Evolutionary conservation across 2,113 vertebrate species (phyloP), one percentile per base, ranked within the genome.

Genomic region (Datnioides undecimradiatus): DNA sequence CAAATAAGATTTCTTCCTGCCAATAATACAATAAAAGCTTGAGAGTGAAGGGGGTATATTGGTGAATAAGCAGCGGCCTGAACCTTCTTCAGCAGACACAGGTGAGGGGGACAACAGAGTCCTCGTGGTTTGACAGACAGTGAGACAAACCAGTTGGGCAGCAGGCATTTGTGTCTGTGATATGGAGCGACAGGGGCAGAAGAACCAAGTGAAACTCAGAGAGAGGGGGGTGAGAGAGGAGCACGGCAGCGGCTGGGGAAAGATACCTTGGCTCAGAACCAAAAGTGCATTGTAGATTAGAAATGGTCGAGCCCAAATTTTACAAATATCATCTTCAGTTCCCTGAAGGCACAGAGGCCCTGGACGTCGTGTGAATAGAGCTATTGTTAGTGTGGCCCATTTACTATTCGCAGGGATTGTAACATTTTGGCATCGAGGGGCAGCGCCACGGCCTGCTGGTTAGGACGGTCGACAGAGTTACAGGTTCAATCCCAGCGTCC

Each of bases 141-240:
- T 88, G 88, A 90, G 83, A 88, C 87, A 86, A 91, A 90, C 88
- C 80, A 88, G 82, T 86, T 75, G 73, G 87, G 86, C 86, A 88
- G 90, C 65, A 76, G 76, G 68, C 49, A 16, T 77, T 84, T 79
- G 70, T 84, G 75, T 74, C 31, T 31, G 64, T 76, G 76, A 90
- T 81, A 52, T 68, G 79, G 72, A 78, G 54, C 58, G 80, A 88
- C 70, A 13, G 71, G 46, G 54, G 38, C 80, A 76, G 80, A 67
- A 45, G 62, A 78, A 73, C 46, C 33, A 3, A 86, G 75, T 57
- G 68, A 85, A 76, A 73, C 48, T 14, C 57, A 16, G 36, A 59
- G 34, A 43, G 45, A 21, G 64, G 25, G 68, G 12, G 55, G 10
- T 6, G 51, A 21, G n/a, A 6, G 34, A 49, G 10, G n/a, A 17